Evolutionary conservation across 2,113 vertebrate species (phyloP).

Genomic region (Astatotilapia flaviijosephi): DNA sequence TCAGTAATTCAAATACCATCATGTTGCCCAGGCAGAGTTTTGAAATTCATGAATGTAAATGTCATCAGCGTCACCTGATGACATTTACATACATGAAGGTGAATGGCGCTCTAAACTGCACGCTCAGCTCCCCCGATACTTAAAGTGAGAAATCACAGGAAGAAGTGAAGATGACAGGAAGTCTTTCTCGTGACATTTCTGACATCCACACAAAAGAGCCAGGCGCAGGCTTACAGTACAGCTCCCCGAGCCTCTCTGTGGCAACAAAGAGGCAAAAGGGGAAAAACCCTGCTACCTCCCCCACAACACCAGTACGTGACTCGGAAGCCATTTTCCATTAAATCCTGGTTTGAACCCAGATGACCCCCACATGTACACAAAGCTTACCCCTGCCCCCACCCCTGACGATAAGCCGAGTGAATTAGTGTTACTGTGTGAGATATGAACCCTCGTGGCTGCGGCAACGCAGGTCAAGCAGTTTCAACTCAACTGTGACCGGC

Average conservation of each 20-base stretch:
- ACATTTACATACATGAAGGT: background rate
- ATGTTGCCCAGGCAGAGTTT: background rate
- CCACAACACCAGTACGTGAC: constrained; percentile 35
- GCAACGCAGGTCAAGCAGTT: background rate
- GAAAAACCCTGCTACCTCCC: constrained; percentile 14
- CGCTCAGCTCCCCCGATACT: background rate
- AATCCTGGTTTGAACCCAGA: constrained; percentile 45
- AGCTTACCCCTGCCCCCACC: constrained; percentile 3
- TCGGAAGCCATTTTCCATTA: constrained; percentile 47
- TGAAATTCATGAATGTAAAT: background rate
- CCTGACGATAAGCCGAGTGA: constrained; percentile 20
- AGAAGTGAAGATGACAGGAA: background rate
- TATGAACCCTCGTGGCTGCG: background rate
- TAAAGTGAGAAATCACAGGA: background rate
- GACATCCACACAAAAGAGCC: background rate
- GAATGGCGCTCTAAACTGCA: background rate
- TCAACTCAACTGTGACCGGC: background rate
- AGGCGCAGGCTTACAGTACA: background rate
- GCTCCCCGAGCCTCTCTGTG: background rate
- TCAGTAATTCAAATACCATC: background rate
- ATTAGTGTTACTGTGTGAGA: constrained; percentile 14
- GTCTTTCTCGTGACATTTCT: background rate
- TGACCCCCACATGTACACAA: constrained; percentile 28
- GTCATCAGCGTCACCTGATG: background rate
- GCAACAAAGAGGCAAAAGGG: background rate